phyloP scores from a whole-genome alignment of 1,140 invertebrate genomes.

The Phthorimaea operculella region DNA sequence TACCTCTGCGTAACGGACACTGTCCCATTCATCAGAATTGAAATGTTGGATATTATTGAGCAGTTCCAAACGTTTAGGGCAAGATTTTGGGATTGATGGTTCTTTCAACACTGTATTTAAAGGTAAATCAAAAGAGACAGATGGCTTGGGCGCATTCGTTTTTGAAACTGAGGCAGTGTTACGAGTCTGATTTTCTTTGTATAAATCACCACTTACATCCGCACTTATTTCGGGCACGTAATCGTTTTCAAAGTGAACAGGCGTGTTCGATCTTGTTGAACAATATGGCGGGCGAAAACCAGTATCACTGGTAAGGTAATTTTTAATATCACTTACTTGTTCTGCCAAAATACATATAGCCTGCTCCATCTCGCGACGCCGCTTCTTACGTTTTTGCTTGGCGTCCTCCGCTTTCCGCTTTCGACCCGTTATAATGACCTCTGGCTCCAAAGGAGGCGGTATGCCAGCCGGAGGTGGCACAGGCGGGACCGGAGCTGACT shows the following conservation, averaged over 20 bases:
- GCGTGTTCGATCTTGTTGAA: neutral
- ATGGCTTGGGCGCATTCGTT: neutral
- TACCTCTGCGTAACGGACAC: neutral
- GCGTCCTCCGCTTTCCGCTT: neutral
- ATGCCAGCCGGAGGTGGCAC: neutral
- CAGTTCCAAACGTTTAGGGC: neutral
- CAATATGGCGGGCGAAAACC: neutral
- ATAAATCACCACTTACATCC: constrained; percentile 3
- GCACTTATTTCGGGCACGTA: neutral
- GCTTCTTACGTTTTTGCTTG: neutral
- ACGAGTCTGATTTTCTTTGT: neutral
- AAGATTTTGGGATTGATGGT: constrained; percentile 2
- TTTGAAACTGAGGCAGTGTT: neutral
- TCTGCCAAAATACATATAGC: neutral
- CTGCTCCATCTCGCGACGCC: neutral
- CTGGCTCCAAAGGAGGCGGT: neutral
- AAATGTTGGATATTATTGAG: neutral
- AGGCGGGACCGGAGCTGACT: too few species aligned
- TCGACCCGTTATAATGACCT: neutral
- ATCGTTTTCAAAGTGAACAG: neutral
- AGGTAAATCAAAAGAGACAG: neutral
- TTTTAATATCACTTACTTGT: neutral
- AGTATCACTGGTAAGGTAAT: neutral
- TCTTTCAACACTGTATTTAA: constrained; percentile 8
- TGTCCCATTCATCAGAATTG: neutral